Percentiles rank a stretch among this genome's conserved stretches.
Conservation (phyloP, 92 coral and sea anemone genomes). For the Heliopora coerulea region DNA sequence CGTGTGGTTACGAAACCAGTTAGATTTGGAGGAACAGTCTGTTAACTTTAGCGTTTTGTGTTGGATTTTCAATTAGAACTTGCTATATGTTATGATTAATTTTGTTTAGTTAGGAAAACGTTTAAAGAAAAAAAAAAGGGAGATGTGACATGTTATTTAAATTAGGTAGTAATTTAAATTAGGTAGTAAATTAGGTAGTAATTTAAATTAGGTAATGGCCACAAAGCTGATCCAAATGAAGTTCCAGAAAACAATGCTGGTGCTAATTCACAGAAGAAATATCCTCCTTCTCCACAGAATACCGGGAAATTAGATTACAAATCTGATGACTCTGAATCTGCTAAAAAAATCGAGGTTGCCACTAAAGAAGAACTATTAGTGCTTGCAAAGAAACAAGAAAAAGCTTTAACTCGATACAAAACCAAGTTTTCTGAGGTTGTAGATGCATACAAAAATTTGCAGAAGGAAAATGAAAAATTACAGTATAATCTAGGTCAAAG, state of each 20-base stretch:
- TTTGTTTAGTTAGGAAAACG: too few species aligned
- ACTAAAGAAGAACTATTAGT: slow-evolving; percentile 79
- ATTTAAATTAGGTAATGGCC: too few species aligned
- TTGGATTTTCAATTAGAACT: too few species aligned
- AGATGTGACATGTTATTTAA: too few species aligned
- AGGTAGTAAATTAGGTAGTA: too few species aligned
- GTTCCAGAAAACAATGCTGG: slow-evolving; percentile 62
- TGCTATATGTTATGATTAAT: too few species aligned
- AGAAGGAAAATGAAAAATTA: slow-evolving; percentile 94
- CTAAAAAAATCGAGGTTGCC: slow-evolving; percentile 70
- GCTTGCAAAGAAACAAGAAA: slow-evolving; percentile 80
- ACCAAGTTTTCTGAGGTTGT: slow-evolving; percentile 96
- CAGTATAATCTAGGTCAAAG: slow-evolving; percentile 86
- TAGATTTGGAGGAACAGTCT: too few species aligned
- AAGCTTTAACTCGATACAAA: slow-evolving; percentile 81
- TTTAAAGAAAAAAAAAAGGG: too few species aligned
- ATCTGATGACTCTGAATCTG: slow-evolving; percentile 91
- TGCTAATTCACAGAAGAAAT: slow-evolving; percentile 35
- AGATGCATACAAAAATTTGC: slow-evolving; percentile 90
- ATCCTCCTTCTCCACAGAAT: slow-evolving; percentile 58
- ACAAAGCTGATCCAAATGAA: slow-evolving; percentile 11
- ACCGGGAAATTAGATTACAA: slow-evolving; percentile 64
- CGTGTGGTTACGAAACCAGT: too few species aligned
- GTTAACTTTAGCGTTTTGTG: too few species aligned
- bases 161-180: too few species aligned